Conservation (phyloP, 2,888 invertebrate genomes). For the Tuberolachnus salignus region DNA sequence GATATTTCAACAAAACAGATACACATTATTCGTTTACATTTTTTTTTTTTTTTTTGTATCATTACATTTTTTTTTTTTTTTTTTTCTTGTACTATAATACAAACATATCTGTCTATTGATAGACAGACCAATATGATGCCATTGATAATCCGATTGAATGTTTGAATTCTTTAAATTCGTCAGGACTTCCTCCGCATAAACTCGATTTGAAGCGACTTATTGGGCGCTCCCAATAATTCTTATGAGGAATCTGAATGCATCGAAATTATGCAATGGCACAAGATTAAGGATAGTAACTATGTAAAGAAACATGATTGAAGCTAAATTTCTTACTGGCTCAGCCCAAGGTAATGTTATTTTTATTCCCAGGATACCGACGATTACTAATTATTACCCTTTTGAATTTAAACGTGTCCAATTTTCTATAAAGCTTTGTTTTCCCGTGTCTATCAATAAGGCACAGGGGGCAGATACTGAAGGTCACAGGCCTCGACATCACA, state of each 20-base stretch:
- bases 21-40: too few species aligned
- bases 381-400: neutral
- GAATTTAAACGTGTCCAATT: conserved; percentile 8
- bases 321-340: neutral
- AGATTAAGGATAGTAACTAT: neutral
- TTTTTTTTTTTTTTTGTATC: too few species aligned
- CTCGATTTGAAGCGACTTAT: too few species aligned
- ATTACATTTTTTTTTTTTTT: too few species aligned
- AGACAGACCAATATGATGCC: neutral
- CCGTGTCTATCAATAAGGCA: neutral
- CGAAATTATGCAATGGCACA: neutral
- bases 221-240: conserved; percentile 1
- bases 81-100: too few species aligned
- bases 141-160: neutral
- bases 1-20: too few species aligned
- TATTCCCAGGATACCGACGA: neutral
- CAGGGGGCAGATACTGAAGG: neutral
- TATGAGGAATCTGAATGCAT: neutral
- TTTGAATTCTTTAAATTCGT: neutral
- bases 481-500: neutral
- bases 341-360: neutral
- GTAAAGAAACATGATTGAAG: neutral
- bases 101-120: too few species aligned
- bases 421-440: neutral
- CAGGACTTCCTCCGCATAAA: neutral